Percentiles rank a stretch among this genome's conserved stretches.
phyloP scores from a whole-genome alignment of 2,888 invertebrate species.

The Odontothrips loti region DNA sequence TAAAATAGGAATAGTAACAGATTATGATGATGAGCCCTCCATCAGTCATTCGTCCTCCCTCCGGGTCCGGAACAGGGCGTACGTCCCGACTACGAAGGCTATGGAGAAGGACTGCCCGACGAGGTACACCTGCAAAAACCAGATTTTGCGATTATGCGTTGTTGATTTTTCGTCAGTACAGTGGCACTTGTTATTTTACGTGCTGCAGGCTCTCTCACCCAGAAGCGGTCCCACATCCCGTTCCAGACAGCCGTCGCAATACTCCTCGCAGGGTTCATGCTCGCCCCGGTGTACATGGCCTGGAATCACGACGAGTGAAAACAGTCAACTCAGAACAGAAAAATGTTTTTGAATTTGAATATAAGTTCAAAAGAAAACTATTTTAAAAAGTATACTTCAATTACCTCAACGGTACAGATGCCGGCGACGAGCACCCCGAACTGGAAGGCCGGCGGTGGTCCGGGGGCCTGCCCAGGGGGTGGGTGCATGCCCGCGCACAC shows the following conservation, averaged over 20 bases:
- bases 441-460: constrained; percentile 47
- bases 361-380: too few species aligned
- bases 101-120: constrained; percentile 54
- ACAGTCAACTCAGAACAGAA: background rate
- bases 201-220: constrained; percentile 51
- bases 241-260: constrained; percentile 70
- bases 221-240: constrained; percentile 61
- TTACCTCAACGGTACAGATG: constrained; percentile 9
- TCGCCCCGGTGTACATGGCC: constrained; percentile 68
- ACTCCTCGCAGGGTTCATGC: constrained; percentile 67
- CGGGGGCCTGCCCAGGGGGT: constrained; percentile 43
- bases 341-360: too few species aligned
- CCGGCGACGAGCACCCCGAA: constrained; percentile 47
- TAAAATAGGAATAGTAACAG: background rate
- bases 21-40: background rate
- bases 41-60: background rate
- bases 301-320: constrained; percentile 44
- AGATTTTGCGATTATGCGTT: constrained; percentile 30
- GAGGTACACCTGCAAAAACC: constrained; percentile 59
- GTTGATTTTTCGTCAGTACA: background rate
- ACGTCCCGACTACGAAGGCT: constrained; percentile 45
- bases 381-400: too few species aligned
- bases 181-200: background rate
- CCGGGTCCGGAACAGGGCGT: background rate
- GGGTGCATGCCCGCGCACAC: constrained; percentile 67